These are phyloP conservation scores for Drosophila saltans DNA, from an alignment of 1,140 invertebrate genomes.

Conservation along the genomic window DNA sequence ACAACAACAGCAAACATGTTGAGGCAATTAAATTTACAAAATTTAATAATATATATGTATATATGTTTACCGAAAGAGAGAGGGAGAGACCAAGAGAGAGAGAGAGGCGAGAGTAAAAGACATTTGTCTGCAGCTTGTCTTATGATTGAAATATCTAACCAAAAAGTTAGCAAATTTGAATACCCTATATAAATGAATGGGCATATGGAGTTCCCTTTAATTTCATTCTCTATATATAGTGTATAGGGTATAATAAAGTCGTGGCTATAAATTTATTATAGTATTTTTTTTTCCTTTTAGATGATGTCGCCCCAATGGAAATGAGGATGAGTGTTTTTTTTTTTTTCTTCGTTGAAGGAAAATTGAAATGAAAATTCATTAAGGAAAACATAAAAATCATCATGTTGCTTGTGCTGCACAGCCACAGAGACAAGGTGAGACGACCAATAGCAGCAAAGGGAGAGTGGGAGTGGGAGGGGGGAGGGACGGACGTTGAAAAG, in stretches of 20 bases:
- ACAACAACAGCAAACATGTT: constrained; percentile 10
- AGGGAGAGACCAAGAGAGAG: no score
- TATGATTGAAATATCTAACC: constrained; percentile 27
- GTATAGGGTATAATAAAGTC: constrained; percentile 20
- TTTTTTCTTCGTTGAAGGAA: neutral
- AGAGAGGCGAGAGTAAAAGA: neutral
- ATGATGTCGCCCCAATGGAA: constrained; percentile 3
- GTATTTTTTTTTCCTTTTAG: neutral
- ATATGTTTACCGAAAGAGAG: neutral
- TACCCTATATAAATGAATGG: neutral
- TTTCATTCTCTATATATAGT: no score
- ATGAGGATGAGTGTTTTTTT: neutral
- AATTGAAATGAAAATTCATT: constrained; percentile 50
- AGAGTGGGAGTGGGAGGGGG: no score
- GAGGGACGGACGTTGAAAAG: no score
- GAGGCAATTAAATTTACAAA: constrained; percentile 56
- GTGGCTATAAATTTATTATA: neutral
- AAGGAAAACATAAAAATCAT: constrained; percentile 58
- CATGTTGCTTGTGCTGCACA: constrained; percentile 43
- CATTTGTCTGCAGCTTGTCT: constrained; percentile 18
- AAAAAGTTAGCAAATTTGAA: neutral
- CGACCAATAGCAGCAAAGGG: neutral
- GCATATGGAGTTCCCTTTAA: no score
- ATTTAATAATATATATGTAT: constrained; percentile 41
- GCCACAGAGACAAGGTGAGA: constrained; percentile 7